These are phyloP conservation scores for Netelia virgata DNA, from an alignment of 2,888 invertebrate species.

Conservation along the genomic window DNA sequence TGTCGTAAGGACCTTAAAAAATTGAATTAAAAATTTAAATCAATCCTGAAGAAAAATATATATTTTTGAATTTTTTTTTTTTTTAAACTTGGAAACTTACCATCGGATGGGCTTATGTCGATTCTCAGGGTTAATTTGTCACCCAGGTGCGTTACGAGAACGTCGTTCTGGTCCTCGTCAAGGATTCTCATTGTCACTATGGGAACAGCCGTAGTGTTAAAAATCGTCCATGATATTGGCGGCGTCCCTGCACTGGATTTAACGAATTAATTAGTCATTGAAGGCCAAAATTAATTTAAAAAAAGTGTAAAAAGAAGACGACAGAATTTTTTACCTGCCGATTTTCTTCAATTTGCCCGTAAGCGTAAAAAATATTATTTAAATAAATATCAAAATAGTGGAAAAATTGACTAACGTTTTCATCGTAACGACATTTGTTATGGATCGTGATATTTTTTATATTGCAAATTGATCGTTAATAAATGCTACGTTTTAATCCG, in stretches of 20 bases:
- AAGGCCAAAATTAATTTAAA: neutral
- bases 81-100: constrained; percentile 79
- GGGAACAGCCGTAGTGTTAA: constrained; percentile 86
- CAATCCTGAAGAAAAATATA: neutral
- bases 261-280: neutral
- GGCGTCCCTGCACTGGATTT: constrained; percentile 80
- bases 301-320: neutral
- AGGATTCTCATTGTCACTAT: constrained; percentile 87
- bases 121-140: constrained; percentile 89
- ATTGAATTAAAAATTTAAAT: constrained; percentile 2
- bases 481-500: neutral
- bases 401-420: neutral
- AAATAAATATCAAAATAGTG: neutral
- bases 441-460: too few relatives aligned
- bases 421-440: too few relatives aligned
- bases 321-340: too few relatives aligned
- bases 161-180: constrained; percentile 86
- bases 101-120: constrained; percentile 86
- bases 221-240: constrained; percentile 85
- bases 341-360: neutral
- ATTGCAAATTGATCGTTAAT: neutral
- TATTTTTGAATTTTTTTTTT: neutral
- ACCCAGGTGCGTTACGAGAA: constrained; percentile 89
- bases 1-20: constrained; percentile 86
- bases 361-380: neutral